Evolutionary conservation across 2,113 vertebrate species (phyloP).

Genomic region (Mirounga angustirostris): DNA sequence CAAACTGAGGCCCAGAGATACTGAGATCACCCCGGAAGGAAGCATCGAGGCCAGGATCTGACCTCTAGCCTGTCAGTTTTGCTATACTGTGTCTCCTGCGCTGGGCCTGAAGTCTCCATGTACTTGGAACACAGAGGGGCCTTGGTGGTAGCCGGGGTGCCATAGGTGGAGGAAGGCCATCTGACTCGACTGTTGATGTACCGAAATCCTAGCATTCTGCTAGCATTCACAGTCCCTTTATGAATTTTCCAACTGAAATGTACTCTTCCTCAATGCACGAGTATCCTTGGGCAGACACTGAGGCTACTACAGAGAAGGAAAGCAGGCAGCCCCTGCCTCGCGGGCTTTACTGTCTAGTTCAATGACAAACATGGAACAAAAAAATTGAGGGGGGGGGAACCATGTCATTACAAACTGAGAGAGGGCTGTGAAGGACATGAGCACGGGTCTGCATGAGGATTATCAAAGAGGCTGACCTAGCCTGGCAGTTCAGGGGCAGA

Average conservation of each 20-base stretch:
- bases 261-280: neutral
- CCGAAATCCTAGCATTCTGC: neutral
- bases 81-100: neutral
- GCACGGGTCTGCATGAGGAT: accelerated
- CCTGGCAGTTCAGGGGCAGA: neutral
- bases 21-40: neutral
- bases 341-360: neutral
- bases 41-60: neutral
- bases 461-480: neutral
- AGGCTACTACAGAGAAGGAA: neutral
- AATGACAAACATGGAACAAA: neutral
- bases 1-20: neutral
- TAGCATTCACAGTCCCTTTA: neutral
- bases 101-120: neutral
- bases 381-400: neutral
- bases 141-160: neutral
- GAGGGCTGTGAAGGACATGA: neutral
- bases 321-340: neutral
- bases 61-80: too few relatives aligned
- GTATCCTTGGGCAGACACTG: neutral
- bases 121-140: accelerated
- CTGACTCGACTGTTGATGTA: neutral
- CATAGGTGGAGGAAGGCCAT: neutral
- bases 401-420: neutral
- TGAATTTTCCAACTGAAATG: neutral